phyloP scores from a whole-genome alignment of 2,797 vertebrate species.

The Psittacula echo region DNA sequence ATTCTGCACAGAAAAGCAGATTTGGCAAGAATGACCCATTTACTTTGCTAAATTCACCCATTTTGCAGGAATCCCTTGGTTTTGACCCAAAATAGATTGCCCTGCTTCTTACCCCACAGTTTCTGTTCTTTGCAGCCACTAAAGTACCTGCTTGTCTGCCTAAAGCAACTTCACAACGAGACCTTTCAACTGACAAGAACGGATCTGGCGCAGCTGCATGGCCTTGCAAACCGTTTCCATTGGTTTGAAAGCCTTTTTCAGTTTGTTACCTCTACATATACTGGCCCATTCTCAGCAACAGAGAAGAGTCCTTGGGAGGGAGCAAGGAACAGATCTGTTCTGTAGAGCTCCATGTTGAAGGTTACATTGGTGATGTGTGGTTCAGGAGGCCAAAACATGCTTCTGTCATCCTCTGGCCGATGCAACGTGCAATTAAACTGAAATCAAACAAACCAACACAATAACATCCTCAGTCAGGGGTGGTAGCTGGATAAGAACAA shows the following conservation, averaged over 20 bases:
- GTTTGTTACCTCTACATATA: conserved; percentile 83
- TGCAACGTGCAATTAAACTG: conserved; percentile 93
- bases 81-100: conserved; percentile 37
- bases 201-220: neutral
- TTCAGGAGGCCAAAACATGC: conserved; percentile 57
- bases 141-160: neutral
- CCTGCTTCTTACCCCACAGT: conserved; percentile 11
- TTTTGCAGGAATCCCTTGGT: conserved; percentile 51
- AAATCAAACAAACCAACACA: neutral
- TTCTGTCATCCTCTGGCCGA: conserved; percentile 66
- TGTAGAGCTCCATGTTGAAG: conserved; percentile 90
- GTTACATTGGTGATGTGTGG: conserved; percentile 77
- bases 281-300: conserved; percentile 76
- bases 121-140: neutral
- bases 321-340: conserved; percentile 78
- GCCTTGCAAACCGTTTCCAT: neutral
- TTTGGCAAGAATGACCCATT: neutral
- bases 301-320: conserved; percentile 78
- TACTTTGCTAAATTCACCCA: neutral
- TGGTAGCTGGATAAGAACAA: neutral
- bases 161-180: neutral
- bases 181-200: neutral
- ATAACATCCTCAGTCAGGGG: neutral
- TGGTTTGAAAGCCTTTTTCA: neutral
- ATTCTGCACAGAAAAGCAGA: neutral